phyloP scores from a whole-genome alignment of 2,797 vertebrate genomes.

The Pipistrellus pygmaeus region DNA sequence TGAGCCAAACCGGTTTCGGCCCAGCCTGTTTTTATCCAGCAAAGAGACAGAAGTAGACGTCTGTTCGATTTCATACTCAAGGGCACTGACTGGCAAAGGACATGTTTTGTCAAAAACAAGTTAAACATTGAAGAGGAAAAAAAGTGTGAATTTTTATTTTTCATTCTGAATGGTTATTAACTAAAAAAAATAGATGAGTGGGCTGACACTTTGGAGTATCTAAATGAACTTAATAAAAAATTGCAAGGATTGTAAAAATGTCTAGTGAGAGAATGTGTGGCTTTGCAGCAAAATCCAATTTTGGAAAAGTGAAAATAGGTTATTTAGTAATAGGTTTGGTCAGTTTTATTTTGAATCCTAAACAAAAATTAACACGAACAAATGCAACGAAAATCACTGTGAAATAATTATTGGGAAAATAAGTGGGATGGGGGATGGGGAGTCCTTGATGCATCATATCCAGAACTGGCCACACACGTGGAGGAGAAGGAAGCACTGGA shows the following conservation, averaged over 20 bases:
- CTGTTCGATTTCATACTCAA: neutral
- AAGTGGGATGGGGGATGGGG: neutral
- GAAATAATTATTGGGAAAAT: neutral
- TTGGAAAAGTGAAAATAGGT: constrained; percentile 42
- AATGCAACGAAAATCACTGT: neutral
- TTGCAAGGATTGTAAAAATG: neutral
- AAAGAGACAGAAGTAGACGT: neutral
- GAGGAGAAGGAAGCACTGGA: neutral
- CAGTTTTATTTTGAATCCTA: neutral
- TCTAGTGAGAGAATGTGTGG: neutral
- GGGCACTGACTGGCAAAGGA: neutral
- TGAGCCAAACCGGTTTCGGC: too few species aligned
- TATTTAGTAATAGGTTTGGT: neutral
- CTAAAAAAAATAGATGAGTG: neutral
- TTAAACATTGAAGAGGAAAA: neutral
- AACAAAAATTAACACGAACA: constrained; percentile 36
- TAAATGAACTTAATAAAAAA: neutral
- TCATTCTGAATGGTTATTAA: neutral
- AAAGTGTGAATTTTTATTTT: neutral
- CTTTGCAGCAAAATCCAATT: neutral
- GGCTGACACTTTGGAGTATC: neutral
- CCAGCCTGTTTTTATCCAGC: neutral
- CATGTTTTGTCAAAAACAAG: neutral
- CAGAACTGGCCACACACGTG: accelerated
- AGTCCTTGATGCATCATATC: neutral